These are phyloP conservation scores for Folsomia manolachei DNA, from an alignment of 2,888 invertebrate species.

Conservation along the genomic window DNA sequence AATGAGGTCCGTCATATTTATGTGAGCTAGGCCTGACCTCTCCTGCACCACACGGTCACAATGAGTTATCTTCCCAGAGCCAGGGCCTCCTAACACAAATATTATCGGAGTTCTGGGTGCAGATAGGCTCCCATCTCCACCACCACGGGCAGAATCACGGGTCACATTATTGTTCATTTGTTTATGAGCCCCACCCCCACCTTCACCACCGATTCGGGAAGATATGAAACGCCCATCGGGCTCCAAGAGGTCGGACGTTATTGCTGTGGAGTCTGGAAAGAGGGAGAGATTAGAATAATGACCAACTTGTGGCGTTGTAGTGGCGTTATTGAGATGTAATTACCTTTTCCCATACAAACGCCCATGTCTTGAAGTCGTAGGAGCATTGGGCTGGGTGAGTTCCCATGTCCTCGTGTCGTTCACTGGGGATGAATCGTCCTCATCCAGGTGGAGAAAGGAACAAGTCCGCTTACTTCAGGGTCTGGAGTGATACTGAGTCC, in stretches of 20 bases:
- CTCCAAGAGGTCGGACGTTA: conserved; percentile 35
- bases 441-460: too few relatives aligned
- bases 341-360: conserved; percentile 48
- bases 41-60: conserved; percentile 88
- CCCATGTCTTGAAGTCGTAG: conserved; percentile 29
- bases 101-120: conserved; percentile 82
- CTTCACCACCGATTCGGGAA: conserved; percentile 10
- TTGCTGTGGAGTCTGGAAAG: conserved; percentile 30
- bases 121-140: neutral
- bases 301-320: conserved; percentile 8
- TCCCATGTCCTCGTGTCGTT: neutral
- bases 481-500: too few relatives aligned
- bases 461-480: too few relatives aligned
- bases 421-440: too few relatives aligned
- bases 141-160: conserved; percentile 18
- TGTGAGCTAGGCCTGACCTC: conserved; percentile 76
- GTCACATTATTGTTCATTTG: conserved; percentile 23
- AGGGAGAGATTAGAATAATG: conserved; percentile 5
- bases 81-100: conserved; percentile 91
- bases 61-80: conserved; percentile 96
- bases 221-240: conserved; percentile 46
- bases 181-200: conserved; percentile 17
- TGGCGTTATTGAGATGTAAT: neutral
- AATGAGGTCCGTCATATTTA: conserved; percentile 86
- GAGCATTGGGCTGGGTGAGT: neutral